Evolutionary conservation across 2,113 vertebrate species (phyloP).

Genomic region (Mirza zaza): DNA sequence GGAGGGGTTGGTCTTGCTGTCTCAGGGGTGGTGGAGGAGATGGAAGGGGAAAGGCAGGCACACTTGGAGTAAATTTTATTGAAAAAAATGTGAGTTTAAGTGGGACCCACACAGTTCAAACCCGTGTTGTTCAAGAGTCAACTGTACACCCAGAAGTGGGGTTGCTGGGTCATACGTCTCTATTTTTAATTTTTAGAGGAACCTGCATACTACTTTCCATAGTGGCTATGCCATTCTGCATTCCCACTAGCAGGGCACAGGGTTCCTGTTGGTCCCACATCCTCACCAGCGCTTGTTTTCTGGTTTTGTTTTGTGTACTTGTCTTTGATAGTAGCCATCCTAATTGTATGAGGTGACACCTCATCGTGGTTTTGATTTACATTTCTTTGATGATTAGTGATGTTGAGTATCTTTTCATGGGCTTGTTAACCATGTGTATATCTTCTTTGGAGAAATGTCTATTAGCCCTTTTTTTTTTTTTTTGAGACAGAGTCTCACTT

Average conservation of each 20-base stretch:
- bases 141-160: background rate
- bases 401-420: background rate
- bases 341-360: background rate
- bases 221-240: background rate
- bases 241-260: background rate
- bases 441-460: background rate
- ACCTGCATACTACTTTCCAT: background rate
- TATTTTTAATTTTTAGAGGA: background rate
- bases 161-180: background rate
- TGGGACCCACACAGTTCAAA: background rate
- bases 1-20: background rate
- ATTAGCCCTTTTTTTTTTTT: background rate
- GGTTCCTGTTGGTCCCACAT: background rate
- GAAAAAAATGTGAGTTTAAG: background rate
- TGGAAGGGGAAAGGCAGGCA: background rate
- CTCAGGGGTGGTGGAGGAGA: background rate
- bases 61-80: background rate
- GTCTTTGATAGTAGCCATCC: background rate
- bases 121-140: background rate
- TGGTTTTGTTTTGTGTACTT: background rate
- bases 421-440: background rate
- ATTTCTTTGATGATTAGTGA: background rate
- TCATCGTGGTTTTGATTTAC: background rate
- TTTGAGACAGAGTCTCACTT: no score
- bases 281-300: background rate